A percentile compares a stretch with the other conserved stretches of the same genome.
Evolutionary conservation across 2,113 vertebrate species (phyloP).

Genomic region (Athene noctua): DNA sequence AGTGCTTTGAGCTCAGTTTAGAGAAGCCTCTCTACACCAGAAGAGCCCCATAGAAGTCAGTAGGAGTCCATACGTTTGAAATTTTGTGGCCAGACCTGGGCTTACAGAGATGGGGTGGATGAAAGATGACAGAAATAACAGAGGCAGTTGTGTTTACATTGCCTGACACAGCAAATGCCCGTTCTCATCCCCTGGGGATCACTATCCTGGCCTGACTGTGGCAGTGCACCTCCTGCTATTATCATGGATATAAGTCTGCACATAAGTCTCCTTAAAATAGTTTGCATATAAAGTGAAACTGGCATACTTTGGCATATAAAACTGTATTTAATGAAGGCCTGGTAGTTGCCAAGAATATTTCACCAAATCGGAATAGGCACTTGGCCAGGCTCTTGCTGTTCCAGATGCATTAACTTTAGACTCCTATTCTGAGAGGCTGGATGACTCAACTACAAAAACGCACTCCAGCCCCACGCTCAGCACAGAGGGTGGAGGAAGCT

Average conservation of each 20-base stretch:
- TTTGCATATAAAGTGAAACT: background rate
- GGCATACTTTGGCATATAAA: background rate
- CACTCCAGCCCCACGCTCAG: background rate
- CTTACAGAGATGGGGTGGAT: background rate
- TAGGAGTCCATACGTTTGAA: background rate
- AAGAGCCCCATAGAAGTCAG: background rate
- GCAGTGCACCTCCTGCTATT: background rate
- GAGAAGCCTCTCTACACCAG: background rate
- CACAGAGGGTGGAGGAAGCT: background rate
- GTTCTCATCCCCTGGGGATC: background rate
- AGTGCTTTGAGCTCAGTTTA: background rate
- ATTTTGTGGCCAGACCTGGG: background rate
- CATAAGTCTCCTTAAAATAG: background rate
- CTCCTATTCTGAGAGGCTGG: background rate
- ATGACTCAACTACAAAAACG: background rate
- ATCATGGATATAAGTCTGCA: background rate
- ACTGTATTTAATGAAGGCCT: background rate
- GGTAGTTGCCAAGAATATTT: conserved; percentile 48
- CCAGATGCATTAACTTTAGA: background rate
- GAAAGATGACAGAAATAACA: background rate
- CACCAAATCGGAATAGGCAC: conserved; percentile 15
- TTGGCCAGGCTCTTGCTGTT: background rate
- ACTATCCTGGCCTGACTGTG: background rate
- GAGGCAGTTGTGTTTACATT: background rate
- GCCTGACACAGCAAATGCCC: background rate